Conservation (phyloP, 2,797 vertebrate genomes). For the Cirrhinus molitorella region DNA sequence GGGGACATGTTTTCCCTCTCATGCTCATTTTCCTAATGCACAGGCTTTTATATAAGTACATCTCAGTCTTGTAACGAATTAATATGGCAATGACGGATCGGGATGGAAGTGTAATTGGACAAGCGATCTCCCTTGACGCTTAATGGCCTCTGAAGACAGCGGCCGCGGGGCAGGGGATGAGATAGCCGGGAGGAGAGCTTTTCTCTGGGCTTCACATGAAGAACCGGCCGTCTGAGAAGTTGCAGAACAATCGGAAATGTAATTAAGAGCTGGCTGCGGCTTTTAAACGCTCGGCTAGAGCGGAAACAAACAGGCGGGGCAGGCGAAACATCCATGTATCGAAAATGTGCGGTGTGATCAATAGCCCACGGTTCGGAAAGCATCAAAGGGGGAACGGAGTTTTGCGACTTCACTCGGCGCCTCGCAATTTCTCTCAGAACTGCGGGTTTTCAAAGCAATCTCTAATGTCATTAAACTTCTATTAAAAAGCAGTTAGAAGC, state of each 20-base stretch:
- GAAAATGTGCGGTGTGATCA: constrained; percentile 75
- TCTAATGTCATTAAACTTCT: constrained; percentile 71
- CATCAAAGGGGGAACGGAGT: constrained; percentile 56
- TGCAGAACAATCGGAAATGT: constrained; percentile 80
- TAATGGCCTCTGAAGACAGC: constrained; percentile 76
- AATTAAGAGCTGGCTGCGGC: constrained; percentile 79
- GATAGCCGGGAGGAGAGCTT: constrained; percentile 30
- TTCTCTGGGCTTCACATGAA: constrained; percentile 71
- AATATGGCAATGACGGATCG: constrained; percentile 65
- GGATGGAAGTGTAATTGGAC: constrained; percentile 77
- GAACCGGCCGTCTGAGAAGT: constrained; percentile 70
- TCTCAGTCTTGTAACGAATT: constrained; percentile 58
- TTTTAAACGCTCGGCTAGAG: constrained; percentile 79
- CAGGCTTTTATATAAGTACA: constrained; percentile 59
- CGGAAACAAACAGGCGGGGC: constrained; percentile 75
- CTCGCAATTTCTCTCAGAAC: constrained; percentile 50
- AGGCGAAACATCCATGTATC: constrained; percentile 73
- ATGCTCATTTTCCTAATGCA: constrained; percentile 70
- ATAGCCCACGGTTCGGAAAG: constrained; percentile 70
- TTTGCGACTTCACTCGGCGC: constrained; percentile 34
- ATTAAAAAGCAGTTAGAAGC: constrained; percentile 63
- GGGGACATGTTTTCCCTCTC: constrained; percentile 69
- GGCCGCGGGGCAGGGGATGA: constrained; percentile 64
- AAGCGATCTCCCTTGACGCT: constrained; percentile 74
- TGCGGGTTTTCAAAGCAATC: constrained; percentile 68